Evolutionary conservation across 2,113 vertebrate genomes (phyloP).

Genomic region (Calypte anna): DNA sequence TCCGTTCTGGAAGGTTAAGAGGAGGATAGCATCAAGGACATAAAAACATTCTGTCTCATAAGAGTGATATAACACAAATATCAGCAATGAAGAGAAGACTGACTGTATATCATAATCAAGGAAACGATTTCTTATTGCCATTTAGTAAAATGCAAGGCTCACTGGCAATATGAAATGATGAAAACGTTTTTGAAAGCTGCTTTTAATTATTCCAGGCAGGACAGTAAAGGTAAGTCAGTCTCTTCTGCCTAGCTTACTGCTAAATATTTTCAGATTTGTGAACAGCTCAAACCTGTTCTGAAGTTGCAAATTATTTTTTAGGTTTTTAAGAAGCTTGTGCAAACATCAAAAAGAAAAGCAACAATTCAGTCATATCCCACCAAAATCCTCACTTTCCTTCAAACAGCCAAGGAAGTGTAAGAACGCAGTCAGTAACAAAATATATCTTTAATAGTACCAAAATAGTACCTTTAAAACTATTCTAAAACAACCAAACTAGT

Average conservation of each 20-base stretch:
- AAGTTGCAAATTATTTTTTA: neutral
- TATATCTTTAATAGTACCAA: neutral
- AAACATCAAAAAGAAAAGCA: neutral
- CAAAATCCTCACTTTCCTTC: neutral
- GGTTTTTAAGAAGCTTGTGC: neutral
- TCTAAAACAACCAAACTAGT: neutral
- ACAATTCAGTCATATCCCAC: neutral
- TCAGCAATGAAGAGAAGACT: neutral
- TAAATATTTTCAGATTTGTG: neutral
- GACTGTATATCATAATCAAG: neutral
- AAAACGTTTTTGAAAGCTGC: neutral
- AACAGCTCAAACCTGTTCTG: neutral
- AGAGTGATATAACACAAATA: neutral
- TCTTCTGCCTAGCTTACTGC: neutral
- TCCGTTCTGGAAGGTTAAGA: slow-evolving; percentile 84
- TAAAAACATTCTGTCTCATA: neutral
- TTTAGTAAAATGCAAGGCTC: neutral
- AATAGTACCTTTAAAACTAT: neutral
- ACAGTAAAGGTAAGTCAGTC: neutral
- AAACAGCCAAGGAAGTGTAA: neutral
- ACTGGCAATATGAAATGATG: fast-evolving
- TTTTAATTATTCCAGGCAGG: neutral
- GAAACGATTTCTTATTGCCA: neutral
- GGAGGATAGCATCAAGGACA: neutral
- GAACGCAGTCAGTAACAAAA: neutral